Percentiles rank a stretch among this genome's conserved stretches.
These are phyloP conservation scores for Chinchilla lanigera DNA, from an alignment of 2,113 vertebrate species.

Conservation along the genomic window DNA sequence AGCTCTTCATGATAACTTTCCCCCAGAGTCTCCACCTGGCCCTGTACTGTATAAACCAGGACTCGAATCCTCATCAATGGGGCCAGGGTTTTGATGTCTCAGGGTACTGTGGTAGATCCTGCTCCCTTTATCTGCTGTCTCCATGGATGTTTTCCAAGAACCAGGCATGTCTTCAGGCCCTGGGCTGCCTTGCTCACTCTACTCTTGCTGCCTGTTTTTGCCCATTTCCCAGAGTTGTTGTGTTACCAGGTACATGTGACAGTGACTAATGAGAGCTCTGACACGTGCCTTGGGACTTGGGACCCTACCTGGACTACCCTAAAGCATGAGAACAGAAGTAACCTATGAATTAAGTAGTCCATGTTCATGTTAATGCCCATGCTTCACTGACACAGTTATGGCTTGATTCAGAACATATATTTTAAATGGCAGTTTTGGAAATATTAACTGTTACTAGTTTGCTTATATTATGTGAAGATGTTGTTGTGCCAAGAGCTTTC, in stretches of 20 bases:
- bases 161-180: background rate
- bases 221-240: background rate
- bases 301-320: background rate
- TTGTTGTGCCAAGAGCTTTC: slow-evolving; percentile 21
- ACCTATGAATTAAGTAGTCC: background rate
- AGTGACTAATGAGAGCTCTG: background rate
- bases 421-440: background rate
- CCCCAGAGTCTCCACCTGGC: background rate
- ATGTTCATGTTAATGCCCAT: background rate
- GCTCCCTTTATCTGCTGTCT: background rate
- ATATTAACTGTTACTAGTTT: background rate
- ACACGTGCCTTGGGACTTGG: background rate
- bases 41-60: background rate
- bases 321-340: background rate
- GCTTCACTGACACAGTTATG: background rate
- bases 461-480: background rate
- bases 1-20: background rate
- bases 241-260: background rate
- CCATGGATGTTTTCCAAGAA: background rate
- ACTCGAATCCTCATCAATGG: background rate
- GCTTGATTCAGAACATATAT: background rate
- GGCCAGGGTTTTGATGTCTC: background rate
- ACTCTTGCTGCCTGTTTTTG: background rate
- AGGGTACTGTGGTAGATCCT: background rate
- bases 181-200: background rate